Evolutionary conservation across 2,797 vertebrate species (phyloP).

Genomic region (Coilia nasus): DNA sequence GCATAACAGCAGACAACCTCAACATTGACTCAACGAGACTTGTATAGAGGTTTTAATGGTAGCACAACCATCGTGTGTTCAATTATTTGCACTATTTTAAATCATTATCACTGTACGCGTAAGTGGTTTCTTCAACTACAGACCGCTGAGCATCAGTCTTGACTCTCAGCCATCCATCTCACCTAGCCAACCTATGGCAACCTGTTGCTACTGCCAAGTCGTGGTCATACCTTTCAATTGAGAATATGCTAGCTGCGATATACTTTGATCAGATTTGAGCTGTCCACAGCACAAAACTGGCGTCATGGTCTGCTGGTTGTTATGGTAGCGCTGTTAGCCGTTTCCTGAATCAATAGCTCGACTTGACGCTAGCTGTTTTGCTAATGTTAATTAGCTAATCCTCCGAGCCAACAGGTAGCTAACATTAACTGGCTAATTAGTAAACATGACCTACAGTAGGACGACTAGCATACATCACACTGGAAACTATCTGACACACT

Average conservation of each 20-base stretch:
- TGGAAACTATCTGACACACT: neutral
- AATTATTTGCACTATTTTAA: neutral
- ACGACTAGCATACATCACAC: neutral
- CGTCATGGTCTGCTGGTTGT: no score
- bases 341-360: neutral
- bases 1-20: no score
- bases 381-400: constrained; percentile 58
- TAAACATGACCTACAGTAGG: neutral
- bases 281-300: no score
- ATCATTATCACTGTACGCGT: neutral
- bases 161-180: neutral
- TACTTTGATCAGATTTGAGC: neutral
- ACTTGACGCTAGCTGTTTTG: neutral
- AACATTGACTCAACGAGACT: neutral
- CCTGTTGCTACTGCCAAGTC: neutral
- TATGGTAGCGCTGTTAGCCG: neutral
- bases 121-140: neutral
- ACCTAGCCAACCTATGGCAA: neutral
- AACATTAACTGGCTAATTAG: constrained; percentile 44
- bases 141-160: neutral
- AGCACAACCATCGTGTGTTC: neutral
- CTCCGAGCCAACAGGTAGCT: constrained; percentile 52
- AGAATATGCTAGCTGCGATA: neutral
- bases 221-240: neutral
- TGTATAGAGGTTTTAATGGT: neutral